Evolutionary conservation across 1,140 invertebrate genomes (phyloP), one percentile per base, ranked within the genome.

Genomic region (Manduca sexta): DNA sequence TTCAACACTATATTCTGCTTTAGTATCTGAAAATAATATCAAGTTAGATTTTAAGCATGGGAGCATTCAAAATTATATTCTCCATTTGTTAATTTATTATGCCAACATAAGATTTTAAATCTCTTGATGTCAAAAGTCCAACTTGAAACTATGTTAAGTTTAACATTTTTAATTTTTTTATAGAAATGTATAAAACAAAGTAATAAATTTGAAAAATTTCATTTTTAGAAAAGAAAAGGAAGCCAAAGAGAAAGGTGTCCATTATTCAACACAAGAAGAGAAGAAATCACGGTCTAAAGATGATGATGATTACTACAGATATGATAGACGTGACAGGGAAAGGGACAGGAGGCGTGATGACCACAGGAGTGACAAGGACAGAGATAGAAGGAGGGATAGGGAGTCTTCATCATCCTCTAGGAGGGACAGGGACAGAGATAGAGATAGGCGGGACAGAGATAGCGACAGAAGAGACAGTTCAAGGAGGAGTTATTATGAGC

Each of bases 401-500:
- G n/a, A n/a, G n/a, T n/a, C n/a, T n/a, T n/a, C n/a, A n/a, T n/a
- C n/a, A n/a, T n/a, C n/a, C n/a, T n/a, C n/a, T n/a, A n/a, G n/a
- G 87, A 34, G 68, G 38, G 60, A 75, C 61, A 51, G 84, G 51
- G 65, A 61, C 40, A 79, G 86, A 49, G 88, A 90, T 45, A 85
- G 88, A 70, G 86, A 86, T 49, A 64, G n/a, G 87, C 31, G 68
- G 38, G 60, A 75, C 61, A 51, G 84, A 52, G 65, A 61, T 40
- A 79, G 86, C 49, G 88, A 90, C 45, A 85, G 88, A 70, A 64
- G 82, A 31, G 80, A 83, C 44, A 84, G 79, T 44, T 87, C 88
- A 42, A 89, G 90, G 48, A 87, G 90, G 73, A 90, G 88, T 61
- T 88, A 90, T 49, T 91, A 90, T 68, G 93, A 93, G 31, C 92